Percentiles rank a stretch among this genome's conserved stretches.
Evolutionary conservation across 2,797 vertebrate genomes (phyloP).

Genomic region (Acipenser transmontanus): DNA sequence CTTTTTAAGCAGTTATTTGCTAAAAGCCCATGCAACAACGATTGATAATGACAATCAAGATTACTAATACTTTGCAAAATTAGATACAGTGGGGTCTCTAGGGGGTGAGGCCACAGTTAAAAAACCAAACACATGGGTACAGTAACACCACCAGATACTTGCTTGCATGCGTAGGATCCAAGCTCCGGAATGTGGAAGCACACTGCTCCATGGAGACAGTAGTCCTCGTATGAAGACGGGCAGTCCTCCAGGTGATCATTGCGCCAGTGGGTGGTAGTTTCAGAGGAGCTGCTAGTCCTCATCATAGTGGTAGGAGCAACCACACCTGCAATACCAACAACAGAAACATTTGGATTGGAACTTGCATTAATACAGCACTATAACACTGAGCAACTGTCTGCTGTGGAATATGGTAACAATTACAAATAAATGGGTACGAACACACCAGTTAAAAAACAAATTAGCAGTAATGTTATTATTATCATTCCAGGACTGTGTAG

Average conservation of each 20-base stretch:
- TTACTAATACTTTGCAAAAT: background rate
- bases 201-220: conserved; percentile 76
- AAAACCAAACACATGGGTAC: background rate
- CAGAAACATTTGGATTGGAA: no score
- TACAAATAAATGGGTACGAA: no score
- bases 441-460: no score
- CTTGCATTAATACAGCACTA: no score
- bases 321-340: conserved; percentile 19
- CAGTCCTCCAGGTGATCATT: conserved; percentile 50
- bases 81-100: no score
- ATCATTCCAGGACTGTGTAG: no score
- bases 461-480: no score
- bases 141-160: conserved; percentile 41
- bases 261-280: conserved; percentile 32
- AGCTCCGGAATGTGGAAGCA: conserved; percentile 78
- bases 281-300: conserved; percentile 35
- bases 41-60: no score
- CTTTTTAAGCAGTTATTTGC: no score
- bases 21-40: no score
- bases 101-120: background rate
- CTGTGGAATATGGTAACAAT: no score
- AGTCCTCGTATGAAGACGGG: conserved; percentile 65
- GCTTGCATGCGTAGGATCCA: conserved; percentile 83
- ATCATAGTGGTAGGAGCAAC: conserved; percentile 21
- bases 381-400: no score